phyloP scores from a whole-genome alignment of 2,888 invertebrate species.

The Folsomia manolachei region DNA sequence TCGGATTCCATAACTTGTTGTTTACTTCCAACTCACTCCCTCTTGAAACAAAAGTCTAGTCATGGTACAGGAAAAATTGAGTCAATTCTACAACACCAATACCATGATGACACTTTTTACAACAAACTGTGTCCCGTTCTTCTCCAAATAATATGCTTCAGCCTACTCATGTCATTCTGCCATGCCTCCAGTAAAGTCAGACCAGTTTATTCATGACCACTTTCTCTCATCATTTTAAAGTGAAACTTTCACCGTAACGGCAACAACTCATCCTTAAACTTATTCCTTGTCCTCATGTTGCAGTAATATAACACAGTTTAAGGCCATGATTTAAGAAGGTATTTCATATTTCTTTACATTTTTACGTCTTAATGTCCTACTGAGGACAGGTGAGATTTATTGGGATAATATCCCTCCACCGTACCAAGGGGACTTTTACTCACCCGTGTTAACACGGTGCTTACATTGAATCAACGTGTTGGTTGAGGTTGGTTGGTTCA shows the following conservation, averaged over 20 bases:
- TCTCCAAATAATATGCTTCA: background rate
- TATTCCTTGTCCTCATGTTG: no score
- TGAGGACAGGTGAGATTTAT: background rate
- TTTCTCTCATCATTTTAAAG: background rate
- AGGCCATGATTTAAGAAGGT: background rate
- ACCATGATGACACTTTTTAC: no score
- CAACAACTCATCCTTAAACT: background rate
- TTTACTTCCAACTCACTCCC: no score
- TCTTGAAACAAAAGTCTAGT: no score
- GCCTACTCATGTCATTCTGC: no score
- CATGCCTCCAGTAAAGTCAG: no score
- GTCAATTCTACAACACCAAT: background rate
- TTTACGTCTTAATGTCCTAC: background rate
- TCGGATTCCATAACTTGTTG: background rate
- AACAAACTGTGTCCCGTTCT: background rate
- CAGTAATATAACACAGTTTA: background rate
- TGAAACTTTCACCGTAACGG: background rate
- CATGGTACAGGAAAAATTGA: background rate
- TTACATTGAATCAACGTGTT: background rate
- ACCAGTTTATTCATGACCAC: background rate
- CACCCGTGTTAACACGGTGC: background rate
- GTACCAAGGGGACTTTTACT: background rate
- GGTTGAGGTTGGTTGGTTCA: background rate
- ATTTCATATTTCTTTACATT: background rate
- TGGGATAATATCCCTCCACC: background rate